Percentiles rank a stretch among this genome's conserved stretches.
Conservation (phyloP, 1,140 invertebrate genomes). For the Cotesia vestalis region DNA sequence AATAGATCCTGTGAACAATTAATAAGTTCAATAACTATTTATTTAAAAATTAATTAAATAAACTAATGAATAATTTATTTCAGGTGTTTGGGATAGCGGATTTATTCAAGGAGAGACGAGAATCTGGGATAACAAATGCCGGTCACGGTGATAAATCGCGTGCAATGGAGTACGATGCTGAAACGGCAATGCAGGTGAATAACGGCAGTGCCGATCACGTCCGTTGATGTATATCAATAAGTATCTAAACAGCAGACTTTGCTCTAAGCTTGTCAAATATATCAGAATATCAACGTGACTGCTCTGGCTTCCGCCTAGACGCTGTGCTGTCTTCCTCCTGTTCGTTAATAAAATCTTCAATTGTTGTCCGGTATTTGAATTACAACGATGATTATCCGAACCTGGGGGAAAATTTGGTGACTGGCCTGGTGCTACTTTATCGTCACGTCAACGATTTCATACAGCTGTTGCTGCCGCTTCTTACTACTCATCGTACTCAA, state of each 20-base stretch:
- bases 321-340: constrained; percentile 16
- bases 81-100: constrained; percentile 53
- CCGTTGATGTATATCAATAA: constrained; percentile 49
- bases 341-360: neutral
- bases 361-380: neutral
- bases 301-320: constrained; percentile 35
- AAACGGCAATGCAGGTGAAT: constrained; percentile 62
- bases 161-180: constrained; percentile 51
- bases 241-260: constrained; percentile 19
- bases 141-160: constrained; percentile 47
- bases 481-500: neutral
- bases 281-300: constrained; percentile 30
- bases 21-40: too few species aligned
- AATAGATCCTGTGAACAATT: neutral
- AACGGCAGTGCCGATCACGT: constrained; percentile 60
- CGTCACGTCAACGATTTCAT: neutral
- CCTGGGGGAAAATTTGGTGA: neutral
- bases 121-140: neutral
- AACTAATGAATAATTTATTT: neutral
- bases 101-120: constrained; percentile 51
- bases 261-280: constrained; percentile 28
- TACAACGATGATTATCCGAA: neutral
- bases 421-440: constrained; percentile 2
- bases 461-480: neutral
- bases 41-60: neutral